These are phyloP conservation scores for Charanyca ferruginea DNA, from an alignment of 2,888 invertebrate species.

Conservation along the genomic window DNA sequence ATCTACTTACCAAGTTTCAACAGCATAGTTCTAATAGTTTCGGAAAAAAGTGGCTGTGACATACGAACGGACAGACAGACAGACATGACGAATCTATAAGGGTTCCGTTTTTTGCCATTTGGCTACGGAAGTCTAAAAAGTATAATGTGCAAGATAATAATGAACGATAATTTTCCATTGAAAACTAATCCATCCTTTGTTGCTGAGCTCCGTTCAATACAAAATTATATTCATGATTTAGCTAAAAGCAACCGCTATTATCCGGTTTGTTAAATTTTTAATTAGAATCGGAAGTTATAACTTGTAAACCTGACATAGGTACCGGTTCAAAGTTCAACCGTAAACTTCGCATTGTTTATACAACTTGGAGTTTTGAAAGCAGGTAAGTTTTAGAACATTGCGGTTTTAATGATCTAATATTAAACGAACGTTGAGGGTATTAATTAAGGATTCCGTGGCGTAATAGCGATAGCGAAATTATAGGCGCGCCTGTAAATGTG, in stretches of 20 bases:
- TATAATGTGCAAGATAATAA: conserved; percentile 19
- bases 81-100: too few relatives aligned
- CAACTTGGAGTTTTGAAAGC: conserved; percentile 86
- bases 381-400: conserved; percentile 90
- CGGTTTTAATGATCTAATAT: conserved; percentile 91
- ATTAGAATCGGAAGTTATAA: conserved; percentile 86
- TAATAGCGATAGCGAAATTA: conserved; percentile 84
- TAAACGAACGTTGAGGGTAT: conserved; percentile 88
- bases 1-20: too few relatives aligned
- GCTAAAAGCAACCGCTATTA: conserved; percentile 76
- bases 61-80: too few relatives aligned
- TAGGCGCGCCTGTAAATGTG: conserved; percentile 68
- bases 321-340: conserved; percentile 85
- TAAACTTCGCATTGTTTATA: conserved; percentile 89
- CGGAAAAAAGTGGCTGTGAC: too few relatives aligned
- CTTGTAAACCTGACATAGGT: conserved; percentile 86
- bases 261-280: conserved; percentile 87
- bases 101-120: too few relatives aligned
- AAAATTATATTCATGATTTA: conserved; percentile 73
- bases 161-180: conserved; percentile 31
- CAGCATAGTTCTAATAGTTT: too few relatives aligned
- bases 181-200: conserved; percentile 48
- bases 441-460: conserved; percentile 88
- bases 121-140: too few relatives aligned
- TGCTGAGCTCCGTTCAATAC: conserved; percentile 54